A percentile compares a stretch with the other conserved stretches of the same genome.
These are phyloP conservation scores for Nerophis ophidion DNA, from an alignment of 2,113 vertebrate species.

Conservation along the genomic window DNA sequence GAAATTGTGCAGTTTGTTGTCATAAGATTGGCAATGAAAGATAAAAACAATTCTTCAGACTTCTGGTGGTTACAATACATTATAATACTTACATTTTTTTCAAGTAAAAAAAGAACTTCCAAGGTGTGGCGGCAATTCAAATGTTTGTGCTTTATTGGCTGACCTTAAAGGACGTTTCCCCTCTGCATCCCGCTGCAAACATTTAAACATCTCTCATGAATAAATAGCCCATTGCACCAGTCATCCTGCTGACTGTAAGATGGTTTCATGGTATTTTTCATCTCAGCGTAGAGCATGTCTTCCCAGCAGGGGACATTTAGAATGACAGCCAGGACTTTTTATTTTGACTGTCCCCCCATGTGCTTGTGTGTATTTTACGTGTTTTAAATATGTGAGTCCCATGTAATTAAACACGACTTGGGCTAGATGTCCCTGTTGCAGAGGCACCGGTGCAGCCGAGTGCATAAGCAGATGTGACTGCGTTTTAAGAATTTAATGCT, in stretches of 20 bases:
- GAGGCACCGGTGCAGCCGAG: constrained; percentile 12
- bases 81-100: no score
- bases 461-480: constrained; percentile 44
- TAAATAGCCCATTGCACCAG: constrained; percentile 17
- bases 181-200: constrained; percentile 14
- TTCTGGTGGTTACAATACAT: no score
- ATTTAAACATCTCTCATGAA: constrained; percentile 6
- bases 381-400: constrained; percentile 30
- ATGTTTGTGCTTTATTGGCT: constrained; percentile 16
- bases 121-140: background rate
- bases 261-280: background rate
- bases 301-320: constrained; percentile 14
- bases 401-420: constrained; percentile 51
- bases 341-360: constrained; percentile 20
- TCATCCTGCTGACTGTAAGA: constrained; percentile 22
- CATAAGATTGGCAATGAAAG: no score
- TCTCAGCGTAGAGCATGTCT: constrained; percentile 22
- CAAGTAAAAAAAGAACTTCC: background rate
- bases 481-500: constrained; percentile 45
- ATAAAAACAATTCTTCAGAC: no score
- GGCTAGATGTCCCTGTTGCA: constrained; percentile 33
- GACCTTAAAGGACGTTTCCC: constrained; percentile 37
- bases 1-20: no score
- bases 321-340: constrained; percentile 19
- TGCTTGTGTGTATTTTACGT: constrained; percentile 32